Conservation (phyloP, 2,888 invertebrate genomes). For the Carpatolechia fugitivella region DNA sequence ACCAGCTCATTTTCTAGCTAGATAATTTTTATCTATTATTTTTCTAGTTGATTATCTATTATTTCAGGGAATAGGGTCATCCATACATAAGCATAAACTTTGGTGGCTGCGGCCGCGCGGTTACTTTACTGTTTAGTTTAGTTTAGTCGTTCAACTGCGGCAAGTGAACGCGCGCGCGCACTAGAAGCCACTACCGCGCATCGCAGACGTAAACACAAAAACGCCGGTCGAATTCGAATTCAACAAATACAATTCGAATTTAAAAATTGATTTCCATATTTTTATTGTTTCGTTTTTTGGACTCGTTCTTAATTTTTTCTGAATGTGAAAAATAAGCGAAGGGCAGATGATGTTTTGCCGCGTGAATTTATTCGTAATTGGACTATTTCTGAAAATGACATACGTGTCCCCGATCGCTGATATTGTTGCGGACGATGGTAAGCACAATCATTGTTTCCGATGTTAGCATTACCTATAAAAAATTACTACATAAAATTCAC, state of each 20-base stretch:
- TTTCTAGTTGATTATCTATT: not conserved
- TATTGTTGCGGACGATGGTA: slow-evolving; percentile 66
- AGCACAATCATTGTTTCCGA: slow-evolving; percentile 28
- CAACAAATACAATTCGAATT: not conserved
- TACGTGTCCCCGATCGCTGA: slow-evolving; percentile 62
- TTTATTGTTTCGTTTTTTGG: not conserved
- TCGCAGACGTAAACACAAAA: slow-evolving; percentile 12
- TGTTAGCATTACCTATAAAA: not conserved
- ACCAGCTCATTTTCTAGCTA: not conserved
- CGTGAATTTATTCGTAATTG: slow-evolving; percentile 51
- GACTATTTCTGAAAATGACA: slow-evolving; percentile 57
- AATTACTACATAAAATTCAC: not conserved
- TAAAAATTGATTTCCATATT: not conserved
- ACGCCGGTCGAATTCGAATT: not conserved
- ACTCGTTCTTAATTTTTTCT: slow-evolving; percentile 9
- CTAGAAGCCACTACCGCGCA: slow-evolving; percentile 19
- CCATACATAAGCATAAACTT: too few species aligned
- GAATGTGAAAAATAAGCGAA: slow-evolving; percentile 26
- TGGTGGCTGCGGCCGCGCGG: not conserved
- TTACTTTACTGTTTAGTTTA: not conserved
- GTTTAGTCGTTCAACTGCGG: not conserved
- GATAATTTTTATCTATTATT: too few species aligned
- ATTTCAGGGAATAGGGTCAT: not conserved
- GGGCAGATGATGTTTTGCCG: slow-evolving; percentile 44
- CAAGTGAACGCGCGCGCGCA: slow-evolving; percentile 13